Percentiles rank a stretch among this genome's conserved stretches.
These are phyloP conservation scores for Drosophila ananassae DNA, from an alignment of 1,140 invertebrate species.

Conservation along the genomic window DNA sequence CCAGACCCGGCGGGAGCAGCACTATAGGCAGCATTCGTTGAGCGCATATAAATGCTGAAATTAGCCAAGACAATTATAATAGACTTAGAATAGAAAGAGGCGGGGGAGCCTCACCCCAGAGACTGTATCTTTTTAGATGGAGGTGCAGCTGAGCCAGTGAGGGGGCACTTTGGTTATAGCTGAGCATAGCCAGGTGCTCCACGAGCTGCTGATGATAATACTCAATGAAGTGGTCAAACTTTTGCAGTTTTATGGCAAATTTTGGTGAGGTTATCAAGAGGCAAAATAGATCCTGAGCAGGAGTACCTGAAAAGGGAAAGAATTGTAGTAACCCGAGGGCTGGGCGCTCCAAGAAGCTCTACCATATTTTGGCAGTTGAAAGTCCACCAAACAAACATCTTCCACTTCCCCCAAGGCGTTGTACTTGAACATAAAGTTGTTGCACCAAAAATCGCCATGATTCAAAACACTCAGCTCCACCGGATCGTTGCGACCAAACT, in stretches of 20 bases:
- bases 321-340: background rate
- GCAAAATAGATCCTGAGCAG: slow-evolving; percentile 79
- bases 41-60: slow-evolving; percentile 64
- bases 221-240: slow-evolving; percentile 75
- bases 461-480: slow-evolving; percentile 86
- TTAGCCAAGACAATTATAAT: slow-evolving; percentile 5
- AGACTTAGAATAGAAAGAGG: background rate
- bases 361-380: slow-evolving; percentile 76
- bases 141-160: slow-evolving; percentile 57
- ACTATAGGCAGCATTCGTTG: slow-evolving; percentile 66
- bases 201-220: slow-evolving; percentile 69
- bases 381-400: slow-evolving; percentile 83
- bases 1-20: slow-evolving; percentile 51
- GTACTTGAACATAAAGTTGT: slow-evolving; percentile 84
- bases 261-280: slow-evolving; percentile 71
- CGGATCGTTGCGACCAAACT: slow-evolving; percentile 64
- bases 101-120: slow-evolving; percentile 61
- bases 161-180: slow-evolving; percentile 55
- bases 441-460: slow-evolving; percentile 86
- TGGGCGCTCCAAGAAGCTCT: background rate
- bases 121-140: slow-evolving; percentile 54
- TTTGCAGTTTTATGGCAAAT: slow-evolving; percentile 55
- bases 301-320: slow-evolving; percentile 50
- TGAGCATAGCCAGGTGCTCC: slow-evolving; percentile 51
- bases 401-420: slow-evolving; percentile 32